Evolutionary conservation across 2,888 invertebrate species (phyloP), one percentile per base, ranked within the genome.

Genomic region (Drosophila kuntzei): DNA sequence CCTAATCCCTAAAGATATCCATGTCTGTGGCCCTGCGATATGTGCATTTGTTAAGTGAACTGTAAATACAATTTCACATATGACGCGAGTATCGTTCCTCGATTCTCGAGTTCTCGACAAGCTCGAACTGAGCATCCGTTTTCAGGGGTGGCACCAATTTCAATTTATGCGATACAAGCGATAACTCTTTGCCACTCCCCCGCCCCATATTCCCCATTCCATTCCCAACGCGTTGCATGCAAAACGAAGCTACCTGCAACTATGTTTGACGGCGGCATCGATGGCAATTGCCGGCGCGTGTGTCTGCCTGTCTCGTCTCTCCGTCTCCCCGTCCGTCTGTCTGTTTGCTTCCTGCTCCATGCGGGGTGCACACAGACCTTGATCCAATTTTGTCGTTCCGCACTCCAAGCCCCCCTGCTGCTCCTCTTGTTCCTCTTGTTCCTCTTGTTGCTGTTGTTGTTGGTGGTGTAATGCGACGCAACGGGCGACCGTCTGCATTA

Each of bases 41-140:
- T 87, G 79, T 74, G 76, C 73, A 83, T 86, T 86, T 86, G 85
- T 65, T 76, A 72, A 88, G 89, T 80, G 89, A 88, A 80, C 80
- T 86, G 89, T 77, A 79, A 79, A 80, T 70, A 72, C 63, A 82
- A 81, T 81, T 78, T 67, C 78, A 66, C 77, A 76, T 77, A 63
- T 71, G 81, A 76, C 44, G 66, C 59, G 49, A 57, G 41, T 7
- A 47, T 43, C n/a, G n/a, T n/a, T n/a, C n/a, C n/a, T n/a, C n/a
- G n/a, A n/a, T n/a, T n/a, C n/a, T n/a, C 34, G 18, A 41, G 20
- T 55, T 55, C 49, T 16, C 12, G 16, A n/a, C 49, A 50, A 37
- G 50, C n/a, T 18, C 29, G 39, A 39, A 53, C 50, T 22, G 39
- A 51, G 63, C 67, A 55, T 59, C 70, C 51, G 53, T 41, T 58